Evolutionary conservation across 2,888 invertebrate genomes (phyloP).

Genomic region (Synergus japonicus): DNA sequence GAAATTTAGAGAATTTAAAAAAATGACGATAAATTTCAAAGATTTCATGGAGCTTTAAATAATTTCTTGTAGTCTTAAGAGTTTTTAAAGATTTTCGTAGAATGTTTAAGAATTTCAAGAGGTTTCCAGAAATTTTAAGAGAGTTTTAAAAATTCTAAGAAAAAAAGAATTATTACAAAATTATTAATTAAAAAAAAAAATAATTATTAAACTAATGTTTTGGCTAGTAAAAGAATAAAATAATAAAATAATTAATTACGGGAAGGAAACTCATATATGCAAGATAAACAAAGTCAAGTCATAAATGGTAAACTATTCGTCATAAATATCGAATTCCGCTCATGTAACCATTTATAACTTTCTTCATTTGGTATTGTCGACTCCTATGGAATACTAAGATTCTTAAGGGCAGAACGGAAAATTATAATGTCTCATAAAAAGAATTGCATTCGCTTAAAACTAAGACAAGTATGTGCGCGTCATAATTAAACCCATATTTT

Average conservation of each 20-base stretch:
- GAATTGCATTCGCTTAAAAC: slow-evolving; percentile 43
- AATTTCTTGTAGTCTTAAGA: too few relatives aligned
- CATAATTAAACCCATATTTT: slow-evolving; percentile 39
- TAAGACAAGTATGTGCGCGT: slow-evolving; percentile 42
- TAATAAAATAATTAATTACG: neutral
- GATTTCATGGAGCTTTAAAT: too few relatives aligned
- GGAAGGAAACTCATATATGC: neutral
- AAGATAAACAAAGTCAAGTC: slow-evolving; percentile 20
- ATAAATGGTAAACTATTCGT: slow-evolving; percentile 1
- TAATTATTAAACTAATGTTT: too few relatives aligned
- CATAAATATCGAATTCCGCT: slow-evolving; percentile 46
- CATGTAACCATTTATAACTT: slow-evolving; percentile 54
- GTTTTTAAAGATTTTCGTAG: too few relatives aligned
- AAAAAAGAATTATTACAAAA: too few relatives aligned
- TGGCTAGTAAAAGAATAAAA: too few relatives aligned
- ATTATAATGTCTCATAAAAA: slow-evolving; percentile 31
- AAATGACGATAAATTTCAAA: too few relatives aligned
- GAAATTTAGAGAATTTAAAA: too few relatives aligned
- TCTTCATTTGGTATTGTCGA: slow-evolving; percentile 52
- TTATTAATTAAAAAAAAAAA: too few relatives aligned
- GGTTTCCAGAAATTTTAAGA: too few relatives aligned
- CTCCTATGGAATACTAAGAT: slow-evolving; percentile 14
- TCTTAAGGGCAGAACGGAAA: neutral
- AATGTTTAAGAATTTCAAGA: too few relatives aligned
- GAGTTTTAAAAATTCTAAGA: too few relatives aligned